Percentiles rank a stretch among this genome's conserved stretches.
Conservation (phyloP, 2,888 invertebrate genomes). For the Pristionchus japonicus region DNA sequence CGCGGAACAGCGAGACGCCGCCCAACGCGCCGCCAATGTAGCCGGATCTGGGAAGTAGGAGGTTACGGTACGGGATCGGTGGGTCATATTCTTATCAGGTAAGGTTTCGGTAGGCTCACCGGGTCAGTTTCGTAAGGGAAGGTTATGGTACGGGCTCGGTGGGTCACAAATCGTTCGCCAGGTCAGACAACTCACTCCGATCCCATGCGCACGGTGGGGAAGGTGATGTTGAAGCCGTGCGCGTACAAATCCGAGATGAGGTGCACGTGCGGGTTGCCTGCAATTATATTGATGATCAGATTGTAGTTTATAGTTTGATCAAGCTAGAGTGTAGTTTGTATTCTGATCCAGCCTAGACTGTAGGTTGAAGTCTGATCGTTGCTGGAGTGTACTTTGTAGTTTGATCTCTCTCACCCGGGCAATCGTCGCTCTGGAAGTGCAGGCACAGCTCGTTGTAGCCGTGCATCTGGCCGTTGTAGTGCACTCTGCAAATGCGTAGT, state of each 20-base stretch:
- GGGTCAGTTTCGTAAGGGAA: conserved; percentile 67
- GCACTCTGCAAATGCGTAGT: conserved; percentile 50
- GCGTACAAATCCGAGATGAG: conserved; percentile 70
- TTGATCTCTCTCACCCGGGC: not conserved
- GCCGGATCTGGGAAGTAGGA: conserved; percentile 62
- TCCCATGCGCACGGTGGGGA: conserved; percentile 72
- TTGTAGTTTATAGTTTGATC: too few relatives aligned
- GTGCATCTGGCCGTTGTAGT: conserved; percentile 63
- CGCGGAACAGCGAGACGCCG: conserved; percentile 68
- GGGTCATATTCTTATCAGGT: not conserved
- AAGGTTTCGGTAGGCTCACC: conserved; percentile 63
- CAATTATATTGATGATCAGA: too few relatives aligned
- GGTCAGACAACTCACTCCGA: conserved; percentile 61
- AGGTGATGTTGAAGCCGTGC: conserved; percentile 72
- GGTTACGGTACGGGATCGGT: not conserved
- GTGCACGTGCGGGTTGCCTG: conserved; percentile 61
- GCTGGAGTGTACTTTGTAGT: not conserved
- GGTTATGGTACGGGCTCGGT: conserved; percentile 64
- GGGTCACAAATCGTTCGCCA: not conserved
- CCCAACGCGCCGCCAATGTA: conserved; percentile 73
- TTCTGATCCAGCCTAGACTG: not conserved
- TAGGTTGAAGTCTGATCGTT: not conserved
- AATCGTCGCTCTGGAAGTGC: conserved; percentile 56
- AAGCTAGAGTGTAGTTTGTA: conserved; percentile 48
- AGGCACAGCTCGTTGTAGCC: conserved; percentile 72